Evolutionary conservation across 2,113 vertebrate species (phyloP), one percentile per base, ranked within the genome.

Genomic region (Hippocampus abdominalis): DNA sequence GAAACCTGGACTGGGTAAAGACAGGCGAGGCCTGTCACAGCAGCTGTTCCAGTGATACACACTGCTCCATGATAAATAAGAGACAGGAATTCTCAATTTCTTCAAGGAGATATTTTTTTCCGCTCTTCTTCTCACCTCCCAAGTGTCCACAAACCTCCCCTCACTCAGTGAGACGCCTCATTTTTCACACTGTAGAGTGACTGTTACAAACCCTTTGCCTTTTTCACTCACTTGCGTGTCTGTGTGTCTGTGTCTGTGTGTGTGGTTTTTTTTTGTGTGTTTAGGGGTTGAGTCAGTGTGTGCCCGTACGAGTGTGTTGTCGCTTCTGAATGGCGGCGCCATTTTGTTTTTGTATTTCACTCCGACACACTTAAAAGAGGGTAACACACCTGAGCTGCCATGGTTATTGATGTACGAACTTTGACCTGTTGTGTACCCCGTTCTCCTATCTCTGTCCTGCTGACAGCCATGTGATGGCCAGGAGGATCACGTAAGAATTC

Each of bases 131-230:
- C 85, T 87, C 89, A 90, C 87, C 86, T 90, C 89, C 89, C 89
- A 90, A 90, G 88, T 90, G 87, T 89, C 89, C 88, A 90, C 88
- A 90, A 79, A 88, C 86, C 86, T 95, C 95, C 93, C 94, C 94
- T 94, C 93, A 89, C 95, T 94, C 93, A 95, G 94, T 94, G 94
- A 94, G 94, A 95, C 65, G 86, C 87, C 89, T 90, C 89, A 89
- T 89, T 88, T 95, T 96, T 95, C 95, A 97, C 94, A 88, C 81
- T 96, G 90, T 89, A 87, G 94, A 95, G 94, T 95, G 95, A 95
- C 95, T 97, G 95, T 95, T 95, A 96, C 95, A 96, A 94, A 89
- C 88, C 94, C 95, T 90, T 96, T 96, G 94, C 94, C 95, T 96
- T 96, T 90, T 92, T 87, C 94, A 89, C 88, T 91, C 88, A 88